A percentile compares a stretch with the other conserved stretches of the same genome.
These are phyloP conservation scores for Plotosus lineatus DNA, from an alignment of 2,113 vertebrate species.

Conservation along the genomic window DNA sequence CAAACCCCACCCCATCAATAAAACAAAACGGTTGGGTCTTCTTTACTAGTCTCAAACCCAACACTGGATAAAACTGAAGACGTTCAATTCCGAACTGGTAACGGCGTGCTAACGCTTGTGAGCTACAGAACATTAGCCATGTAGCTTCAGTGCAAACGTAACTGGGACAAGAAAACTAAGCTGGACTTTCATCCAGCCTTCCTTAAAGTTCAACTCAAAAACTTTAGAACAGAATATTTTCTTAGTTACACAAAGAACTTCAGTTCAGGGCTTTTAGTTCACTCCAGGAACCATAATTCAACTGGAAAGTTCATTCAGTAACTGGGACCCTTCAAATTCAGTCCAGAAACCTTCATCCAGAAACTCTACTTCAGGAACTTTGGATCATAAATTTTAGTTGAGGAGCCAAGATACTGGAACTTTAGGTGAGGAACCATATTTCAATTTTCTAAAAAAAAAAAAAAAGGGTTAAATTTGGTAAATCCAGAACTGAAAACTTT, in stretches of 20 bases:
- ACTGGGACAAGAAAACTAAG: not conserved
- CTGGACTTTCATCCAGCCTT: not conserved
- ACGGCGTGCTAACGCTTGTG: not conserved
- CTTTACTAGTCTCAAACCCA: not conserved
- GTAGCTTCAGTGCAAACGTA: not conserved
- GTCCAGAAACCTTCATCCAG: not conserved
- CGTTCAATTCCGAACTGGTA: not conserved
- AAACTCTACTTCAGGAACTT: not conserved
- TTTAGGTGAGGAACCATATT: no score
- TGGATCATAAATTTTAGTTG: not conserved
- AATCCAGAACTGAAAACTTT: not conserved
- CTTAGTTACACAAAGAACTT: not conserved
- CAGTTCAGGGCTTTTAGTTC: not conserved
- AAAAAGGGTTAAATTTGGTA: no score
- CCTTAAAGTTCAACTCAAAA: not conserved
- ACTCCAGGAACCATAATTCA: not conserved
- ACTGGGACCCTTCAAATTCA: no score
- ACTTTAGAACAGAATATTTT: not conserved
- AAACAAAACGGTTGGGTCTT: not conserved
- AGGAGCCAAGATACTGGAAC: no score
- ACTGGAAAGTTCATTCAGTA: no score
- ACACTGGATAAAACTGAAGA: not conserved
- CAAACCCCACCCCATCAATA: not conserved
- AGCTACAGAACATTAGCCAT: no score
- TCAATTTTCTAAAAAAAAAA: no score